Evolutionary conservation across 2,888 invertebrate species (phyloP), one percentile per base, ranked within the genome.

Genomic region (Pteria penguin): DNA sequence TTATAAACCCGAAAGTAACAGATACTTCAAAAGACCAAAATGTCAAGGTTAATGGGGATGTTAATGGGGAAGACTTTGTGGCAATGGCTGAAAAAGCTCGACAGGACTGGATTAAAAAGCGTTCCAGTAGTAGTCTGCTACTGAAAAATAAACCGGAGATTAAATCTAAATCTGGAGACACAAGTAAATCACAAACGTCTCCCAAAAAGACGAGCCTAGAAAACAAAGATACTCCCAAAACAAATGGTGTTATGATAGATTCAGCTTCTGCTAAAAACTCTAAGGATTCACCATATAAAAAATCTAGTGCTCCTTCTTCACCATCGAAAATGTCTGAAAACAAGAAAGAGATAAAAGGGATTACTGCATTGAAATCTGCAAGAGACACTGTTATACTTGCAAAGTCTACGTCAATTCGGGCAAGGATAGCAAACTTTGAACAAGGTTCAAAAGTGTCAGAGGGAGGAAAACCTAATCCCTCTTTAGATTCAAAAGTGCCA

Each of bases 1-100:
- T 29, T n/a, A 62, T 32, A 11, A 52, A 76, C 18, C 27, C 60
- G 24, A 62, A 76, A 5, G n/a, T n/a, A n/a, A 36, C 71, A 24
- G 24, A 33, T 33, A n/a, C 45, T 45, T 58, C 45, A 27, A 70
- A 68, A 31, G 68, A 58, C 24, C 31, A 60, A 26, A 74, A 69
- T n/a, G 67, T 45, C 18, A 79, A 77, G 26, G 32, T 32, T 1
- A 76, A 66, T 63, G 75, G 68, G 26, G 81, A 81, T 72, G 78
- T 79, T 27, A 60, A 66, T n/a, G 60, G 71, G 11, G 81, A 83
- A 29, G 87, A 91, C 76, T 89, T 88, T 76, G 79, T 88, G 52
- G 88, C 88, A 4, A 70, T 87, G 36, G 91, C 91, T 22, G 91
- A 90, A 78, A 88, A 87, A 76, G 87, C 87, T 14, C 70, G 91